A percentile compares a stretch with the other conserved stretches of the same genome.
These are phyloP conservation scores for Lysandra coridon DNA, from an alignment of 2,888 invertebrate species.

Conservation along the genomic window DNA sequence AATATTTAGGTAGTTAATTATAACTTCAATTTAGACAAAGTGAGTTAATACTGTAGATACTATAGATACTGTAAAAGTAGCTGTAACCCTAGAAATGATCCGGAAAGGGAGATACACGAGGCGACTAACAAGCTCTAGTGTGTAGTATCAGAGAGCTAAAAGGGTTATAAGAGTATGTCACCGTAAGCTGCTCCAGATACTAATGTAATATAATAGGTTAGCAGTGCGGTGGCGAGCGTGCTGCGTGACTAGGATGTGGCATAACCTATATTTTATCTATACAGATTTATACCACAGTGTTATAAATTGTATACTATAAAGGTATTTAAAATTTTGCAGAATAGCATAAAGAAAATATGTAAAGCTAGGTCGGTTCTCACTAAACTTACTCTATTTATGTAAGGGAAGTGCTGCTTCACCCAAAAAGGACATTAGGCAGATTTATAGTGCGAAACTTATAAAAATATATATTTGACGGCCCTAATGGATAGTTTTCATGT, in stretches of 20 bases:
- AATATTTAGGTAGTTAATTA: too few relatives aligned
- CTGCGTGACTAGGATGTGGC: conserved; percentile 39
- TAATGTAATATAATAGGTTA: conserved; percentile 40
- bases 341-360: too few relatives aligned
- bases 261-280: conserved; percentile 35
- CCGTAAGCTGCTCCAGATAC: background rate
- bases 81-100: background rate
- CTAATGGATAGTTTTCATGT: background rate
- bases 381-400: too few relatives aligned
- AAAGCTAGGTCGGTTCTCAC: too few relatives aligned
- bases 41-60: too few relatives aligned
- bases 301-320: too few relatives aligned
- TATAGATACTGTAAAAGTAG: background rate
- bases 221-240: conserved; percentile 37
- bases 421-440: background rate
- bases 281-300: too few relatives aligned
- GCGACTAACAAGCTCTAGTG: conserved; percentile 4
- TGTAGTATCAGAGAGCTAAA: background rate
- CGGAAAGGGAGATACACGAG: background rate
- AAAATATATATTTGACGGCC: background rate
- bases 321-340: too few relatives aligned
- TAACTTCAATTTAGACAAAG: too few relatives aligned
- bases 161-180: conserved; percentile 23
- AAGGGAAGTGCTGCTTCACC: background rate
- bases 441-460: background rate